phyloP scores from a whole-genome alignment of 2,797 vertebrate species.

The Eleutherodactylus coqui region DNA sequence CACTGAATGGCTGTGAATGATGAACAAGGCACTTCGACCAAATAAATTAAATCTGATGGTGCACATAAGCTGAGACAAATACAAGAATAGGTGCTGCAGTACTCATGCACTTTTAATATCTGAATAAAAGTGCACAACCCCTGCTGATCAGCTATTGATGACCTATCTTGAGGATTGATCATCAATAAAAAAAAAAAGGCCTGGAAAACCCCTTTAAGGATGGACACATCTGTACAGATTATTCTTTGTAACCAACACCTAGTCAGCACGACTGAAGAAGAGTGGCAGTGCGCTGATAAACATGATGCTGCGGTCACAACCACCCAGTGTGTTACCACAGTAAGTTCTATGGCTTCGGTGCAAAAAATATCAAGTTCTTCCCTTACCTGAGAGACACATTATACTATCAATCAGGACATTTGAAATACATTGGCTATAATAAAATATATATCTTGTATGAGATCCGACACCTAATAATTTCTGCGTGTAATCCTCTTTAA shows the following conservation, averaged over 20 bases:
- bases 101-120: no score
- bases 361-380: slow-evolving; percentile 34
- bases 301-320: background rate
- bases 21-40: no score
- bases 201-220: no score
- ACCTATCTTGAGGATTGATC: no score
- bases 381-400: slow-evolving; percentile 37
- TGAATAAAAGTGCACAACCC: no score
- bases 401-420: slow-evolving; percentile 59
- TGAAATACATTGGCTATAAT: slow-evolving; percentile 62
- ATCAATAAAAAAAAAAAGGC: no score
- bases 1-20: no score
- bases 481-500: slow-evolving; percentile 70
- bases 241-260: background rate
- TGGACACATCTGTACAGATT: background rate
- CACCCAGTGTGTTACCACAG: background rate
- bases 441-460: slow-evolving; percentile 67
- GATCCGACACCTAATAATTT: slow-evolving; percentile 68
- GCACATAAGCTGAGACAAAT: no score
- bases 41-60: no score
- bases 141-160: no score
- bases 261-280: background rate
- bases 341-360: background rate
- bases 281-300: background rate
- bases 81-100: no score